These are phyloP conservation scores for Epizoanthus illoricatus DNA, from an alignment of 92 coral and sea anemone genomes.

Conservation along the genomic window DNA sequence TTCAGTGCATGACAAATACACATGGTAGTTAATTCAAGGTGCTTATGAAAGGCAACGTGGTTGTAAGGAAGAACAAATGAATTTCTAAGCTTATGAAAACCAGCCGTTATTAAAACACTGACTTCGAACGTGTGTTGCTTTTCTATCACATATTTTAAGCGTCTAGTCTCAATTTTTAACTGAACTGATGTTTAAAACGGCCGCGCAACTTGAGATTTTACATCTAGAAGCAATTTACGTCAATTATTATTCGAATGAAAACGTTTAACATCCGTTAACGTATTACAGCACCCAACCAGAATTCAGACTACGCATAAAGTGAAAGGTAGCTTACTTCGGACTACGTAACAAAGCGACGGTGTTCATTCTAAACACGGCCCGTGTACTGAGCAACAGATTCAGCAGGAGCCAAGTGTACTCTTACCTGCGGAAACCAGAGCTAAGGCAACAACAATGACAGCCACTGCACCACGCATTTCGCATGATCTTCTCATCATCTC, in stretches of 20 bases:
- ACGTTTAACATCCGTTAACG: too few relatives aligned
- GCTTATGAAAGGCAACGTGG: not conserved
- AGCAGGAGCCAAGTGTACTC: not conserved
- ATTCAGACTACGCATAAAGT: too few relatives aligned
- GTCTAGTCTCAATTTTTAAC: not conserved
- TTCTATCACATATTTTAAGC: not conserved
- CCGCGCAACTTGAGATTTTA: too few relatives aligned
- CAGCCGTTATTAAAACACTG: not conserved
- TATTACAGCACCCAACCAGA: too few relatives aligned
- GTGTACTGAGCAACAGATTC: not conserved
- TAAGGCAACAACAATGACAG: not conserved
- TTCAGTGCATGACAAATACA: too few relatives aligned
- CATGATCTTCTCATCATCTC: not conserved
- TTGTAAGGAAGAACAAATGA: not conserved
- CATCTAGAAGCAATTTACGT: too few relatives aligned
- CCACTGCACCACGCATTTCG: not conserved
- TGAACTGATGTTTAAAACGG: not conserved
- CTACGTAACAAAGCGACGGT: not conserved
- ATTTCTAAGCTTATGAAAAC: not conserved
- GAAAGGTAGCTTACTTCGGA: too few relatives aligned
- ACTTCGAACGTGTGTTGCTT: not conserved
- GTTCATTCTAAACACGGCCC: not conserved
- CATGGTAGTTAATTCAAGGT: not conserved
- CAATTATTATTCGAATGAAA: too few relatives aligned
- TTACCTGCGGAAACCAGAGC: constrained; percentile 28